These are phyloP conservation scores for Nymphalis polychloros DNA, from an alignment of 2,888 invertebrate species.

Conservation along the genomic window DNA sequence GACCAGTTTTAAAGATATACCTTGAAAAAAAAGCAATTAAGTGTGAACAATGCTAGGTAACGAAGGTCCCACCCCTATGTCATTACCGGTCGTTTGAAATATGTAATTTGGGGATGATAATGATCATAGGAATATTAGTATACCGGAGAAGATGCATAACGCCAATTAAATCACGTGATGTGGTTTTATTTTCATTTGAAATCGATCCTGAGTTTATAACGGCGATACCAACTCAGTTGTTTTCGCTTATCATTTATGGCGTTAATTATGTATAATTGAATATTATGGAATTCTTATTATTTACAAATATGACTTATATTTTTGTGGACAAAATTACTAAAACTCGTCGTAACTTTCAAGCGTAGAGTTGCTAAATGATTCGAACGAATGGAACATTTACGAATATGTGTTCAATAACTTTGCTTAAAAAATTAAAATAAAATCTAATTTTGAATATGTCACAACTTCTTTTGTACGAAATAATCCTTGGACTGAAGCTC, in stretches of 20 bases:
- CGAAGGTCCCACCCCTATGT: slow-evolving; percentile 14
- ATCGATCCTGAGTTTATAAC: neutral
- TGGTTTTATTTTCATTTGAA: slow-evolving; percentile 3
- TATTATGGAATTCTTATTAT: too few relatives aligned
- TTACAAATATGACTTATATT: too few relatives aligned
- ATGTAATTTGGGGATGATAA: slow-evolving; percentile 16
- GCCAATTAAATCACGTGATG: neutral
- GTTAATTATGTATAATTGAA: too few relatives aligned
- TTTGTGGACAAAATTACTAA: too few relatives aligned
- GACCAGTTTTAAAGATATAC: slow-evolving; percentile 17
- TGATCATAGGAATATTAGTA: slow-evolving; percentile 3
- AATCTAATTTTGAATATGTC: neutral
- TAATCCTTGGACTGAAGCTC: neutral
- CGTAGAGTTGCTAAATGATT: too few relatives aligned
- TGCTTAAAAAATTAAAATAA: neutral
- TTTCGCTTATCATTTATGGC: neutral
- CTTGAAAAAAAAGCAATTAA: slow-evolving; percentile 32
- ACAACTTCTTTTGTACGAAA: too few relatives aligned
- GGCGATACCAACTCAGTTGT: too few relatives aligned
- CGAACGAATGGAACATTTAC: too few relatives aligned
- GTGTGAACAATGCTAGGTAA: slow-evolving; percentile 28
- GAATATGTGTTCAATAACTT: neutral
- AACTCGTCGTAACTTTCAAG: too few relatives aligned
- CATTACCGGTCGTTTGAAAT: slow-evolving; percentile 8
- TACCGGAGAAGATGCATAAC: neutral